phyloP scores from a whole-genome alignment of 1,140 invertebrate species.

The Drosophila obscura region DNA sequence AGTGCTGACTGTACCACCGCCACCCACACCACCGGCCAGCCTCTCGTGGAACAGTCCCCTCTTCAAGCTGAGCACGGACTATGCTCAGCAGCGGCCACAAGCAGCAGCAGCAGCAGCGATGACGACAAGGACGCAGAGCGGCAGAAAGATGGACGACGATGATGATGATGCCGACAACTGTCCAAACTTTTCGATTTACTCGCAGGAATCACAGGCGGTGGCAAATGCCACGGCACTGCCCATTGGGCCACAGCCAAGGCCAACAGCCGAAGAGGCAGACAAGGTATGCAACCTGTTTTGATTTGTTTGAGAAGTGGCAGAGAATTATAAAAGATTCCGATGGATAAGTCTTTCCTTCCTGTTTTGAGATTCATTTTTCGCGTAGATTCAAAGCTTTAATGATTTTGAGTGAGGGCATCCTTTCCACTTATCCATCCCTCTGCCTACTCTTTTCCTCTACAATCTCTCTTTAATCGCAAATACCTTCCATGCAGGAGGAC shows the following conservation, averaged over 20 bases:
- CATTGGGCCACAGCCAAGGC: conserved; percentile 41
- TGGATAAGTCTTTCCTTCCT: no score
- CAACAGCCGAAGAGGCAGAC: conserved; percentile 22
- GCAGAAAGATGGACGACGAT: conserved; percentile 58
- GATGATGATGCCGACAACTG: conserved; percentile 89
- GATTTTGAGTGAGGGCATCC: no score
- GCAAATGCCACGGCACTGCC: conserved; percentile 85
- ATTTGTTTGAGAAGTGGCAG: conserved; percentile 30
- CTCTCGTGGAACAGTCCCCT: conserved; percentile 65
- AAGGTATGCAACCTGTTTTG: conserved; percentile 62
- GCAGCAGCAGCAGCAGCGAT: background rate
- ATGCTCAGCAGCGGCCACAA: conserved; percentile 20
- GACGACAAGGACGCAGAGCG: background rate
- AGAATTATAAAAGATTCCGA: background rate
- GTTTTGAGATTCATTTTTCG: no score
- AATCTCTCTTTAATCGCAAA: conserved; percentile 45
- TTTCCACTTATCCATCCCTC: background rate
- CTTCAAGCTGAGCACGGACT: conserved; percentile 66
- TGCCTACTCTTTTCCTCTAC: conserved; percentile 17
- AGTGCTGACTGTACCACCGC: conserved; percentile 65
- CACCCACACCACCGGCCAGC: conserved; percentile 69
- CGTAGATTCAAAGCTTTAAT: no score
- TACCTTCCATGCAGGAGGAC: conserved; percentile 61
- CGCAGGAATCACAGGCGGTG: conserved; percentile 90
- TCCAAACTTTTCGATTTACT: conserved; percentile 93